Conservation (phyloP, 2,888 invertebrate species). For the Macrophya alboannulata region DNA sequence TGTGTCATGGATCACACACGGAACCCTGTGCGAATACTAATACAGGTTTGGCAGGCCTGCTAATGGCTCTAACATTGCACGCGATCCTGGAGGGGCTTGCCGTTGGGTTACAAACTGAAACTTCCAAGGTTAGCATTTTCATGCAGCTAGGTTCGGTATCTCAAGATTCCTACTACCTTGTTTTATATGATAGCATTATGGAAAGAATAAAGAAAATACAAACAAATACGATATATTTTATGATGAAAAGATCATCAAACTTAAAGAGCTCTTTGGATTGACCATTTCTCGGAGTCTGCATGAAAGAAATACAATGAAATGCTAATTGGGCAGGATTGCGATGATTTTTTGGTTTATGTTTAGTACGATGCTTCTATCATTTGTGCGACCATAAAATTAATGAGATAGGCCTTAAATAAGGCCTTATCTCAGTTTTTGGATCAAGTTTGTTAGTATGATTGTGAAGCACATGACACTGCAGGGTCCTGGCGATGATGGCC, state of each 20-base stretch:
- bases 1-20: slow-evolving; percentile 86
- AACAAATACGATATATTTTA: neutral
- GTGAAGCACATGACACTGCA: neutral
- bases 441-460: no score
- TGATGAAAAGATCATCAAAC: neutral
- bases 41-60: slow-evolving; percentile 85
- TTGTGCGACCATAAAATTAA: no score
- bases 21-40: slow-evolving; percentile 85
- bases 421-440: no score
- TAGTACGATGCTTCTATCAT: no score
- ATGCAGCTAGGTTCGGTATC: neutral
- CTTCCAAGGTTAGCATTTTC: slow-evolving; percentile 82
- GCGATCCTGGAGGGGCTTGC: slow-evolving; percentile 91
- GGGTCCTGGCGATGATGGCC: neutral
- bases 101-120: slow-evolving; percentile 88
- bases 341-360: no score
- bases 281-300: neutral
- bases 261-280: neutral
- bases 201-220: neutral
- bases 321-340: no score
- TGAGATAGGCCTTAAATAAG: no score
- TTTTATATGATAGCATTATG: neutral
- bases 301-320: no score
- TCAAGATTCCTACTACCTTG: neutral
- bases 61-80: slow-evolving; percentile 89